Evolutionary conservation across 2,888 invertebrate genomes (phyloP).

Genomic region (Calameuta pallipes): DNA sequence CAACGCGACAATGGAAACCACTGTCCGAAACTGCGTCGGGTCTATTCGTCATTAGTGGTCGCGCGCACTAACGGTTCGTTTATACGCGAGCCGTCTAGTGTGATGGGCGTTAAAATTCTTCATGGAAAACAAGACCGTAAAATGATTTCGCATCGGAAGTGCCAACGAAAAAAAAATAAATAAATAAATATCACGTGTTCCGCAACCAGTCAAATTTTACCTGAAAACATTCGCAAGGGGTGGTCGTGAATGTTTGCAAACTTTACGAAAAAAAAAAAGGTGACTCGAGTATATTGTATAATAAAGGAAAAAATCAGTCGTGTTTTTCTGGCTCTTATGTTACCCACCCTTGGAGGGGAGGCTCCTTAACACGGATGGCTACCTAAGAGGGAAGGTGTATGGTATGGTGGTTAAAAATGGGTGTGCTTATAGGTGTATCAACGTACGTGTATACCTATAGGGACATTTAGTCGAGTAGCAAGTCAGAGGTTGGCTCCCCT

Average conservation of each 20-base stretch:
- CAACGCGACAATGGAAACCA: neutral
- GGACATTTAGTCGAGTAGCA: neutral
- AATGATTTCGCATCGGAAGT: neutral
- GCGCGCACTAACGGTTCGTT: neutral
- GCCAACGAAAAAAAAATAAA: neutral
- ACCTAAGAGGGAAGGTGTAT: neutral
- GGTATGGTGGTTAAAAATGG: neutral
- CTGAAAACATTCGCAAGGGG: neutral
- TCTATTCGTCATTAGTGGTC: neutral
- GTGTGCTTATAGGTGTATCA: neutral
- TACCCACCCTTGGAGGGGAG: neutral
- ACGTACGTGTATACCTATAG: neutral
- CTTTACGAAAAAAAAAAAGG: neutral
- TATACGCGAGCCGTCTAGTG: neutral
- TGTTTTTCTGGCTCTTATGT: neutral
- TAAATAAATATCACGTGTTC: neutral
- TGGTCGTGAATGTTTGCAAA: neutral
- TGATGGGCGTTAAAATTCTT: neutral
- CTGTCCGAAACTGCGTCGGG: neutral
- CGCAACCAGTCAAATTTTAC: neutral
- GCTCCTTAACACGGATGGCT: neutral
- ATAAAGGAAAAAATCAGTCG: neutral
- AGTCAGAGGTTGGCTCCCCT: conserved; percentile 1
- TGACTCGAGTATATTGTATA: neutral
- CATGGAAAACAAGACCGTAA: neutral